Evolutionary conservation across 2,113 vertebrate genomes (phyloP), one percentile per base, ranked within the genome.

Genomic region (Rhinopomastus cyanomelas): DNA sequence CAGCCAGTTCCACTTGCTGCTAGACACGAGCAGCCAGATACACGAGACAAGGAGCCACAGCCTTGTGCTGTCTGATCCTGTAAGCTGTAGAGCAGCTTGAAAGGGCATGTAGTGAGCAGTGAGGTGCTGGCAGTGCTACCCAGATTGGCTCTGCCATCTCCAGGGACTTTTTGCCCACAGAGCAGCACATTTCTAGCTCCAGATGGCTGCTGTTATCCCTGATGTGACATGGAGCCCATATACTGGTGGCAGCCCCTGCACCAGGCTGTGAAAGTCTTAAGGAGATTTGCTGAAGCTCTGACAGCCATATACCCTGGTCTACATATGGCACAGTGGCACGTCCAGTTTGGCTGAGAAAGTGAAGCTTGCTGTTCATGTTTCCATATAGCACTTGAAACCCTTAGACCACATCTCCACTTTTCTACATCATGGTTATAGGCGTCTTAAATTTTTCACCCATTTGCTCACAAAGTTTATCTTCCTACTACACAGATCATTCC

Each of bases 1-100:
- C 39, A 49, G 26, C n/a, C 72, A 91, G 60, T 37, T 25, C 57
- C 52, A 37, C 0, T 3, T 51, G 17, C 44, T 81, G 57, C 61
- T 69, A 57, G 37, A 87, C 52, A 30, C 6, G 16, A 93, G 57
- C 48, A 87, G 52, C 25, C 61, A 87, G 57, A 55, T 8, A 59
- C 36, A 66, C 0, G 4, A 34, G 14, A 61, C 16, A 66, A 55
- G 42, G 30, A 74, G 25, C 34, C 65, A 19, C 53, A 89, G 34
- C 29, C 20, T 85, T 13, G 61, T 62, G 18, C 26, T 52, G 13
- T 32, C 71, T 13, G 17, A 29, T 56, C 27, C 56, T 25, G 16
- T 27, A 77, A 36, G 8, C n/a, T 16, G 3, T 6, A 1, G 1
- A 65, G 32, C 20, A 68, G 25, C 39, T 12, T 15, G 8, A 0